These are phyloP conservation scores for Willisornis vidua DNA, from an alignment of 2,113 vertebrate genomes.

Conservation along the genomic window DNA sequence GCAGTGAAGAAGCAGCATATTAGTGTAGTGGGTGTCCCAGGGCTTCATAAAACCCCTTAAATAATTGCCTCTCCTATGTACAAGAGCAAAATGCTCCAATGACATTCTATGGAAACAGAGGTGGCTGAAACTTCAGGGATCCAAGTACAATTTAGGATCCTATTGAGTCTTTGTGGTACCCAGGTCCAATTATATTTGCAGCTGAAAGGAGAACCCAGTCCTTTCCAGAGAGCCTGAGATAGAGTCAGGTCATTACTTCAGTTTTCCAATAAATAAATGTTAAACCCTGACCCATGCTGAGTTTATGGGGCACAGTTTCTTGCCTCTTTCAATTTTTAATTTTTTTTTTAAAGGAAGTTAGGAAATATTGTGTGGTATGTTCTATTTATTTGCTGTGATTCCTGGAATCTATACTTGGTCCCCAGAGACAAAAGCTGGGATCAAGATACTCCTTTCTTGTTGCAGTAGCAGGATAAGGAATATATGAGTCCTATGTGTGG, in stretches of 20 bases:
- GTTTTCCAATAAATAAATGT: conserved; percentile 21
- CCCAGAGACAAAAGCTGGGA: not conserved
- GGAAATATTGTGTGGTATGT: conserved; percentile 16
- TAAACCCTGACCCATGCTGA: conserved; percentile 5
- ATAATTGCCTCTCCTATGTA: conserved; percentile 8
- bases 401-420: not conserved
- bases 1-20: not conserved
- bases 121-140: conserved; percentile 23
- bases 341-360: conserved; percentile 16
- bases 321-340: not conserved
- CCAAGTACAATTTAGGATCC: conserved; percentile 24
- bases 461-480: not conserved
- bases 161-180: conserved; percentile 44
- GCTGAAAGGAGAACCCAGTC: conserved; percentile 3
- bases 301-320: conserved; percentile 28
- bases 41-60: not conserved
- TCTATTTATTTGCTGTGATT: conserved; percentile 29
- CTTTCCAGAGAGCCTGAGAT: not conserved
- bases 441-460: not conserved
- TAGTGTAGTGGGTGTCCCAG: not conserved
- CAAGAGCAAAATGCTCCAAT: not conserved
- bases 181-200: conserved; percentile 33
- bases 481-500: not conserved
- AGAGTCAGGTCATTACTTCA: not conserved
- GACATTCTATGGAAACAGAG: not conserved